phyloP scores from a whole-genome alignment of 1,140 invertebrate genomes.

The Drosophila ananassae region DNA sequence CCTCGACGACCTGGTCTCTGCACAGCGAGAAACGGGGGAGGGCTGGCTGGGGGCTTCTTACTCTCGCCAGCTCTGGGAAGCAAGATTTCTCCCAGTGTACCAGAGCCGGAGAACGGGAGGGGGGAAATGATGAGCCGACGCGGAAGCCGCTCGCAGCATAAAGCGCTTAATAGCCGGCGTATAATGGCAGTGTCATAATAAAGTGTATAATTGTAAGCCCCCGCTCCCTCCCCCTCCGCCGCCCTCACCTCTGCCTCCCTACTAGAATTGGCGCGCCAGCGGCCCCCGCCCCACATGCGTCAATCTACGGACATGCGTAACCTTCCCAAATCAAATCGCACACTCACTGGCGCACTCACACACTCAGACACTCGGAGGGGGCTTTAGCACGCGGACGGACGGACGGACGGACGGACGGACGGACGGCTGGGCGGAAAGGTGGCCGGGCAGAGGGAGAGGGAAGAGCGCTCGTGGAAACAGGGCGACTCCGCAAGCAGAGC shows the following conservation, averaged over 20 bases:
- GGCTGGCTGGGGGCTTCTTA: too few species aligned
- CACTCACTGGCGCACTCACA: slow-evolving; percentile 16
- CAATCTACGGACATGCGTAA: slow-evolving; percentile 46
- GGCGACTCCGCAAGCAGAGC: not conserved
- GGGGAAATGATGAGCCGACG: slow-evolving; percentile 40
- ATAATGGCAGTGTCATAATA: slow-evolving; percentile 31
- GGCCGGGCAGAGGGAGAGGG: slow-evolving; percentile 2
- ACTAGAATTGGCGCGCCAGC: slow-evolving; percentile 22
- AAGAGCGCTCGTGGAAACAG: slow-evolving; percentile 9
- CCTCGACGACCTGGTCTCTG: slow-evolving; percentile 6
- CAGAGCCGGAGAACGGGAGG: not conserved
- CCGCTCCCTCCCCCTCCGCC: not conserved
- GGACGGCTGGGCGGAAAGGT: not conserved
- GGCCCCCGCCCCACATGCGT: slow-evolving; percentile 23
- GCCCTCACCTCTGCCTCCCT: too few species aligned
- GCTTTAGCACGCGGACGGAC: not conserved
- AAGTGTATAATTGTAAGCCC: slow-evolving; percentile 45
- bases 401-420: not conserved
- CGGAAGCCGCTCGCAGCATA: slow-evolving; percentile 30
- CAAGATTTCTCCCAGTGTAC: not conserved
- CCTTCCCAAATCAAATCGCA: slow-evolving; percentile 33
- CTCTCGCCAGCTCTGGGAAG: too few species aligned
- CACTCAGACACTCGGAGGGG: not conserved
- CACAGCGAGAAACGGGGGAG: too few species aligned
- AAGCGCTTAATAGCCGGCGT: slow-evolving; percentile 29